Evolutionary conservation across 2,888 invertebrate species (phyloP).

Genomic region (Trichacis sp.): DNA sequence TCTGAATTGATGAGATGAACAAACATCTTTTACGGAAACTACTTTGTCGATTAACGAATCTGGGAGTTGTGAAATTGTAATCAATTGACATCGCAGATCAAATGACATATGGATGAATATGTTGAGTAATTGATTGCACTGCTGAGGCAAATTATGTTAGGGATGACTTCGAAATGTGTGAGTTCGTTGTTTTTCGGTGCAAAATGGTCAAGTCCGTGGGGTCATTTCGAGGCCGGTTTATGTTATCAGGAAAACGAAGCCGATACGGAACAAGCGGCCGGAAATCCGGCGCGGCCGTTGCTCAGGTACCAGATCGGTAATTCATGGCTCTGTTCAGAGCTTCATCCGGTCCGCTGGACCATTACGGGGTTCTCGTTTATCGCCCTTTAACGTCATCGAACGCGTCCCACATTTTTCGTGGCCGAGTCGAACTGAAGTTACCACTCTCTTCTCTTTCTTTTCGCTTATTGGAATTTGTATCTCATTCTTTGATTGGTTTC

Average conservation of each 20-base stretch:
- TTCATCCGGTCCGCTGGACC: background rate
- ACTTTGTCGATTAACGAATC: too few species aligned
- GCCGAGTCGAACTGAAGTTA: background rate
- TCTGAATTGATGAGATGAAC: too few species aligned
- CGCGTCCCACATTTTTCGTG: background rate
- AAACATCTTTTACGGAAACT: too few species aligned
- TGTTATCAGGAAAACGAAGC: constrained; percentile 3
- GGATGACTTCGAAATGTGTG: too few species aligned
- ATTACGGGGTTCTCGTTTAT: background rate
- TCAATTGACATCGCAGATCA: too few species aligned
- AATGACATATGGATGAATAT: too few species aligned
- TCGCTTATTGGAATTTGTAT: too few species aligned
- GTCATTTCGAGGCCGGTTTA: background rate
- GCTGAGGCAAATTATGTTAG: too few species aligned
- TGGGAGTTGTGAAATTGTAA: too few species aligned
- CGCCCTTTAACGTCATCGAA: background rate
- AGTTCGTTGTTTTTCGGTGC: background rate
- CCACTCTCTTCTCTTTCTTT: too few species aligned
- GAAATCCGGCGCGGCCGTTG: constrained; percentile 4
- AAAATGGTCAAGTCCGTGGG: background rate
- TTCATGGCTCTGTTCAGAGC: background rate
- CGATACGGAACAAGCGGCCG: constrained; percentile 8
- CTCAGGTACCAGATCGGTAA: constrained; percentile 4
- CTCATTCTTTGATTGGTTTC: too few species aligned
- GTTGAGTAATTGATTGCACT: too few species aligned